Percentiles rank a stretch among this genome's conserved stretches.
These are phyloP conservation scores for Drosophila paulistorum DNA, from an alignment of 1,140 invertebrate genomes.

Conservation along the genomic window DNA sequence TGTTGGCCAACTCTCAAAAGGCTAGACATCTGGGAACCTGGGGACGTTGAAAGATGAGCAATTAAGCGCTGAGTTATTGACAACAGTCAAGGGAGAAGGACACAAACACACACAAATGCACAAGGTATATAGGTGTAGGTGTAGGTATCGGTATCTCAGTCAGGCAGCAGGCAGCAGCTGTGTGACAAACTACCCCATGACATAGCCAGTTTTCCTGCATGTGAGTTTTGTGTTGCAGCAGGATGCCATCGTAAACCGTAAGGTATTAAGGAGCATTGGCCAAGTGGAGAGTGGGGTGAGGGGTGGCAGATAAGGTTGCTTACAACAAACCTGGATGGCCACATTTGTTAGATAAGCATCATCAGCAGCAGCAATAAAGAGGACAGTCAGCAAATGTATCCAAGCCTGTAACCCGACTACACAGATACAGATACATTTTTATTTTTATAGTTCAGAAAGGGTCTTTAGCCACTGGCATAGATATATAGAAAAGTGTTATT, in stretches of 20 bases:
- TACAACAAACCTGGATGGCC: slow-evolving; percentile 36
- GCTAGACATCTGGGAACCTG: slow-evolving; percentile 29
- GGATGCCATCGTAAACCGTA: not conserved
- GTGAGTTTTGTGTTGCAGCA: slow-evolving; percentile 20
- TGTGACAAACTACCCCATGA: slow-evolving; percentile 74
- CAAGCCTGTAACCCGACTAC: not conserved
- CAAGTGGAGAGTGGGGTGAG: slow-evolving; percentile 13
- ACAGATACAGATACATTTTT: too few species aligned
- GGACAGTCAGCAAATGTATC: not conserved
- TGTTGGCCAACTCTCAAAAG: slow-evolving; percentile 42
- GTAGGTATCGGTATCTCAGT: not conserved
- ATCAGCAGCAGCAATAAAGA: slow-evolving; percentile 1
- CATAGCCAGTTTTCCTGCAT: slow-evolving; percentile 55
- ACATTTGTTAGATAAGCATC: slow-evolving; percentile 72
- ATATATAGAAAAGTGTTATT: not conserved
- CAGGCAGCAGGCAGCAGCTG: slow-evolving; percentile 44
- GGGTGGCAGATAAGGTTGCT: slow-evolving; percentile 12
- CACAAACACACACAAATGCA: slow-evolving; percentile 14
- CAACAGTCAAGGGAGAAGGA: slow-evolving; percentile 46
- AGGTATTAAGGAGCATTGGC: too few species aligned
- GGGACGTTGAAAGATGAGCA: slow-evolving; percentile 78
- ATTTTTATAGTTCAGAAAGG: not conserved
- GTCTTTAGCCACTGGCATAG: not conserved
- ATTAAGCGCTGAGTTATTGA: slow-evolving; percentile 79
- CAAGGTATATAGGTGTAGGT: not conserved